Percentiles rank a stretch among this genome's conserved stretches.
These are phyloP conservation scores for Actinia tenebrosa DNA, from an alignment of 64 coral and sea anemone genomes.

Conservation along the genomic window DNA sequence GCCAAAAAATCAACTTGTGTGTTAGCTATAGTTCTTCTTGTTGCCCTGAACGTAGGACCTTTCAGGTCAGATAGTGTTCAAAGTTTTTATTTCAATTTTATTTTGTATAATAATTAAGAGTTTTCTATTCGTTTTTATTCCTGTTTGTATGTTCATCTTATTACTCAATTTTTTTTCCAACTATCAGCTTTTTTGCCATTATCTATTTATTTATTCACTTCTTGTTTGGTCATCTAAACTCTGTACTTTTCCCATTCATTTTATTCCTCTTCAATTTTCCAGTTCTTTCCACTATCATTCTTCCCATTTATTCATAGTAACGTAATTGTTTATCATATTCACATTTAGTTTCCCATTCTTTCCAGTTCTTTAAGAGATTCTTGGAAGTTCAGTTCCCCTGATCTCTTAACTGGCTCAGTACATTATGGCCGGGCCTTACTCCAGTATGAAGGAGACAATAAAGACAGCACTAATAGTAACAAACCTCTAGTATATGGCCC, in stretches of 20 bases:
- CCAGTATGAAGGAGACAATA: constrained; percentile 57
- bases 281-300: too few relatives aligned
- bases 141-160: background rate
- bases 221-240: too few relatives aligned
- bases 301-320: too few relatives aligned
- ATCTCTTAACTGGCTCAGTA: constrained; percentile 40
- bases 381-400: constrained; percentile 57
- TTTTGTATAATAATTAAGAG: background rate
- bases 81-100: background rate
- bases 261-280: too few relatives aligned
- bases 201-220: too few relatives aligned
- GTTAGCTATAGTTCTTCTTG: constrained; percentile 81
- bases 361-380: constrained; percentile 67
- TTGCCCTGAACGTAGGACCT: constrained; percentile 82
- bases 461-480: background rate
- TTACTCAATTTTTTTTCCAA: too few relatives aligned
- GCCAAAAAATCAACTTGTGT: constrained; percentile 95
- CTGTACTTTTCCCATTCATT: too few relatives aligned
- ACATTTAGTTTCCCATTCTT: background rate
- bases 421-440: constrained; percentile 87
- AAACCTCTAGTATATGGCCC: constrained; percentile 44
- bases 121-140: background rate
- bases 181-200: too few relatives aligned
- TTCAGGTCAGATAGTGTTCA: constrained; percentile 65
- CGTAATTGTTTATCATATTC: background rate